Evolutionary conservation across 2,797 vertebrate genomes (phyloP).

Genomic region (Odontamblyopus rebecca): DNA sequence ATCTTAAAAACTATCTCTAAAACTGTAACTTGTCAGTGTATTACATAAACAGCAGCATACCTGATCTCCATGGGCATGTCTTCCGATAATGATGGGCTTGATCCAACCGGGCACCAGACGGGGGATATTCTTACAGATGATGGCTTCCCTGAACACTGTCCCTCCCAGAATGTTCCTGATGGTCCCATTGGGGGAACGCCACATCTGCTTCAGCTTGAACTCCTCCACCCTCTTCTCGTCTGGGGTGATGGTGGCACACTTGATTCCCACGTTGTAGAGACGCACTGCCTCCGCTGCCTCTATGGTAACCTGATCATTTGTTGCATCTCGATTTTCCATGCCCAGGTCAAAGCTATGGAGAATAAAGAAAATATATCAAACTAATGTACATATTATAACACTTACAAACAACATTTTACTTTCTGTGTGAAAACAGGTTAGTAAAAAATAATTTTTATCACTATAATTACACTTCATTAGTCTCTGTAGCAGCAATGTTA

Average conservation of each 20-base stretch:
- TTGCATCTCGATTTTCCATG: conserved; percentile 92
- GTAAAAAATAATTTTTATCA: background rate
- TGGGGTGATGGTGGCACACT: conserved; percentile 97
- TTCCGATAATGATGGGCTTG: conserved; percentile 97
- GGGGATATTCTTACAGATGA: conserved; percentile 96
- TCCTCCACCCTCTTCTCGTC: conserved; percentile 97
- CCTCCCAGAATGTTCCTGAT: conserved; percentile 97
- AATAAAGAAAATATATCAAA: background rate
- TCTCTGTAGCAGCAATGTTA: conserved; percentile 1
- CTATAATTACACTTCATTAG: conserved; percentile 14
- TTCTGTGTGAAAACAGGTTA: background rate
- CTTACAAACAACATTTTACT: too few relatives aligned
- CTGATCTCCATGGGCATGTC: conserved; percentile 96
- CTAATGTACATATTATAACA: background rate
- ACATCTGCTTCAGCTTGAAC: conserved; percentile 97
- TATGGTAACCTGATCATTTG: conserved; percentile 88
- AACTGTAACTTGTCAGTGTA: background rate
- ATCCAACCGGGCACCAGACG: conserved; percentile 92
- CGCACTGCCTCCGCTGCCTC: conserved; percentile 92
- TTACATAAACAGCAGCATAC: conserved; percentile 57
- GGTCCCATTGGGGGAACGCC: conserved; percentile 97
- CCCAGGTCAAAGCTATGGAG: conserved; percentile 88
- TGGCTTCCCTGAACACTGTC: conserved; percentile 96
- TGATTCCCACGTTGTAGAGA: conserved; percentile 90
- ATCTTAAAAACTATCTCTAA: background rate